Evolutionary conservation across 1,140 invertebrate genomes (phyloP).

Genomic region (Magallana ariakensis): DNA sequence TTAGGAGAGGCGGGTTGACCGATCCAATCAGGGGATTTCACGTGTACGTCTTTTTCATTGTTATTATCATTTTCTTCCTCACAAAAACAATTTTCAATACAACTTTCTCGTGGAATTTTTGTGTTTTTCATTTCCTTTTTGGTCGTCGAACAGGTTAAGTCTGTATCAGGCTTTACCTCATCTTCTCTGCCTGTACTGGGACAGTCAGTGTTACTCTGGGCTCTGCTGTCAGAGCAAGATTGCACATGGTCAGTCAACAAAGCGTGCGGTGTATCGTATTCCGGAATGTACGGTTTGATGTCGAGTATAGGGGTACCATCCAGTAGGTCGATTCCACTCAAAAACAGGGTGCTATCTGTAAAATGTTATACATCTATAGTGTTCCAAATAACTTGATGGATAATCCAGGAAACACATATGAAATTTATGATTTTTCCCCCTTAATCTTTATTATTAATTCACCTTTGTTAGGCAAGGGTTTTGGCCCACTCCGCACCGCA

Average conservation of each 20-base stretch:
- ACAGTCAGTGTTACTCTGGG: not conserved
- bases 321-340: slow-evolving; percentile 93
- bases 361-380: slow-evolving; percentile 41
- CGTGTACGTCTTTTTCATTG: not conserved
- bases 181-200: no score
- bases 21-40: slow-evolving; percentile 71
- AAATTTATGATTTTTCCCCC: no score
- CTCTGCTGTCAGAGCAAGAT: not conserved
- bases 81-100: not conserved
- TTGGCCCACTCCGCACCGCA: no score
- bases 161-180: no score
- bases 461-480: no score
- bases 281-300: slow-evolving; percentile 95
- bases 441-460: no score
- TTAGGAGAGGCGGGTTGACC: slow-evolving; percentile 73
- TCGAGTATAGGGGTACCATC: slow-evolving; percentile 94
- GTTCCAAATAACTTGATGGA: no score
- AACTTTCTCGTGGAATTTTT: not conserved
- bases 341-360: slow-evolving; percentile 84
- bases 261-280: slow-evolving; percentile 88
- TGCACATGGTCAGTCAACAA: not conserved
- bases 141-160: not conserved
- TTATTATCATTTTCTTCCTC: not conserved
- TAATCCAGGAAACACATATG: no score
- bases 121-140: not conserved